These are phyloP conservation scores for Vesta saturnalis DNA, from an alignment of 2,888 invertebrate genomes.

Conservation along the genomic window DNA sequence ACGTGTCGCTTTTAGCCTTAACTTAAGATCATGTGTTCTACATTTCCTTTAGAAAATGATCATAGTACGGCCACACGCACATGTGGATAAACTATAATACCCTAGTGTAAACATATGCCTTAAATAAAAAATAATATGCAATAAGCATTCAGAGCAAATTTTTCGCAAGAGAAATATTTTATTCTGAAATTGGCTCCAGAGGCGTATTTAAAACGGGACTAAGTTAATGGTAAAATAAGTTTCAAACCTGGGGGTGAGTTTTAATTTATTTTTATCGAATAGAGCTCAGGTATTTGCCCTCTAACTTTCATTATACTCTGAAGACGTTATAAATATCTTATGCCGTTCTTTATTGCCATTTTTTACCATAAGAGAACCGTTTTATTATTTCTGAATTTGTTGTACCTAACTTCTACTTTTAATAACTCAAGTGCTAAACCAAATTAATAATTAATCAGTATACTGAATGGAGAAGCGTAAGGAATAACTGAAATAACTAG, in stretches of 20 bases:
- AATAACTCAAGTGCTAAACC: no score
- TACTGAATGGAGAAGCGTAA: no score
- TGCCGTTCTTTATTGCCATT: no score
- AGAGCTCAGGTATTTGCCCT: conserved; percentile 37
- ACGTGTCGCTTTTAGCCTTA: conserved; percentile 36
- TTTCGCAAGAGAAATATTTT: neutral
- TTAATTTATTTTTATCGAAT: conserved; percentile 35
- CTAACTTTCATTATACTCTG: conserved; percentile 31
- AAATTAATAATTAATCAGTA: no score
- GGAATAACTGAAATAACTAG: neutral
- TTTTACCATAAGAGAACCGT: no score
- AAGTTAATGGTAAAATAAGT: neutral
- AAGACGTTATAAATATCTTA: conserved; percentile 36
- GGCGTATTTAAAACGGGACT: neutral
- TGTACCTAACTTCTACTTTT: no score
- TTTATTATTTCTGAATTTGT: no score
- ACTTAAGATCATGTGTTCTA: conserved; percentile 40
- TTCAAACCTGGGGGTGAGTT: conserved; percentile 35
- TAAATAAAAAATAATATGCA: conserved; percentile 12
- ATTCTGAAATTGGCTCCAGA: neutral
- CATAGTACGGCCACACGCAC: conserved; percentile 43
- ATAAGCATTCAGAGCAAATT: conserved; percentile 6
- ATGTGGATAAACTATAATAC: conserved; percentile 37
- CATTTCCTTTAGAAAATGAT: conserved; percentile 41
- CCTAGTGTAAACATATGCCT: conserved; percentile 5